Evolutionary conservation across 2,797 vertebrate species (phyloP).

Genomic region (Okamejei kenojei): DNA sequence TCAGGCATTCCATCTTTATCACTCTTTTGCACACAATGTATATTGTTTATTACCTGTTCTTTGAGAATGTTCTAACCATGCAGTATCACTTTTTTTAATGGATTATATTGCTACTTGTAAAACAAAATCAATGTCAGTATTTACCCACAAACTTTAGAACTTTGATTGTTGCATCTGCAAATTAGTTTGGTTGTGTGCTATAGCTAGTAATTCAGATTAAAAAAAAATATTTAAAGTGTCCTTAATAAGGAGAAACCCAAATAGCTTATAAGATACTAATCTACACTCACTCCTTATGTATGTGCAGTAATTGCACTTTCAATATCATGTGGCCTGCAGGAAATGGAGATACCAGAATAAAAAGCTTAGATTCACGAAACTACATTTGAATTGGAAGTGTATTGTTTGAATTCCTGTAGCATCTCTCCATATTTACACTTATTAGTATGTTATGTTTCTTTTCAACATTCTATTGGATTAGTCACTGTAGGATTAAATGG

Average conservation of each 20-base stretch:
- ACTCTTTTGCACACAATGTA: constrained; percentile 3
- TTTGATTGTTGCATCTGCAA: not conserved
- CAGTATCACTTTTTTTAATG: constrained; percentile 11
- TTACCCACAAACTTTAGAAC: not conserved
- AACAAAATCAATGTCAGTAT: not conserved
- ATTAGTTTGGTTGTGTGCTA: constrained; percentile 9
- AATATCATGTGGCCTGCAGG: not conserved
- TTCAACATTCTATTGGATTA: not conserved
- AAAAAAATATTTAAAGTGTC: not conserved
- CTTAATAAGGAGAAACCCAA: not conserved
- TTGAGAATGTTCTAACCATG: not conserved
- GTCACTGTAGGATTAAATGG: not conserved
- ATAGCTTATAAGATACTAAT: not conserved
- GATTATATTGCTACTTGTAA: not conserved
- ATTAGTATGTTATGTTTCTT: not conserved
- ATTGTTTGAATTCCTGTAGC: too few species aligned
- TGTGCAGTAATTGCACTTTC: not conserved
- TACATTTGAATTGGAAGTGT: not conserved
- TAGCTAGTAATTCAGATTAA: not conserved
- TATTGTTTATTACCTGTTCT: constrained; percentile 2
- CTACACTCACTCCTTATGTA: not conserved
- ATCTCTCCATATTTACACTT: constrained; percentile 8
- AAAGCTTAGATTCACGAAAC: not conserved
- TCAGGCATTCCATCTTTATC: not conserved
- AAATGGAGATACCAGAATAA: not conserved